These are phyloP conservation scores for Apodemia duryi DNA, from an alignment of 2,888 invertebrate genomes.

Conservation along the genomic window DNA sequence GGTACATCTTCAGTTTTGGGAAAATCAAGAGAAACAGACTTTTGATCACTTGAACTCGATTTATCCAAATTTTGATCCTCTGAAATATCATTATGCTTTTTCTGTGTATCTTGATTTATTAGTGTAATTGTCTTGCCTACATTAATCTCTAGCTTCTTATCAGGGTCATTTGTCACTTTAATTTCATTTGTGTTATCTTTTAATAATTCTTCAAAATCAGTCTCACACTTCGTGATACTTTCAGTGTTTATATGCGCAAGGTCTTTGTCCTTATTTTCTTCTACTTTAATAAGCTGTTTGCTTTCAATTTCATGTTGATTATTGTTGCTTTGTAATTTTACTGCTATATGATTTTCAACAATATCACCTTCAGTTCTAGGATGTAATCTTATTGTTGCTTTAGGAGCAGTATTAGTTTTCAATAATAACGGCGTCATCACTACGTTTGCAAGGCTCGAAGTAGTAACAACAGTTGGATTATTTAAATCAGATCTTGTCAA, in stretches of 20 bases:
- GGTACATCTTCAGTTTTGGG: constrained; percentile 9
- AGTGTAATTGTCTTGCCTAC: constrained; percentile 58
- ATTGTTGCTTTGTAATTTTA: constrained; percentile 21
- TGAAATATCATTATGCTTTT: constrained; percentile 31
- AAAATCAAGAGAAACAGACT: not conserved
- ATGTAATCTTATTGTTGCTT: constrained; percentile 46
- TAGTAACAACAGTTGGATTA: constrained; percentile 46
- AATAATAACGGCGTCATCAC: constrained; percentile 59
- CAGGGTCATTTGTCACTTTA: constrained; percentile 62
- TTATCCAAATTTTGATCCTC: constrained; percentile 19
- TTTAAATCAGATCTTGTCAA: constrained; percentile 54
- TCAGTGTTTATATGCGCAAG: constrained; percentile 31
- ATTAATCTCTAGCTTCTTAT: constrained; percentile 64
- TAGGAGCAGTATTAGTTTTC: constrained; percentile 43
- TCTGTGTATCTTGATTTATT: constrained; percentile 40
- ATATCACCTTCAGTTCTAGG: constrained; percentile 47
- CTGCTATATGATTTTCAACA: constrained; percentile 30
- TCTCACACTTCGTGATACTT: constrained; percentile 56
- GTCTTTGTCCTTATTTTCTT: constrained; percentile 20
- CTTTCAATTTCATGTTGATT: constrained; percentile 22
- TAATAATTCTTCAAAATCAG: constrained; percentile 72
- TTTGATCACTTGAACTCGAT: not conserved
- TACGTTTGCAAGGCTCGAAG: constrained; percentile 52
- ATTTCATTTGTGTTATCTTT: constrained; percentile 75
- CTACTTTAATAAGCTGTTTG: constrained; percentile 24